Evolutionary conservation across 1,140 invertebrate genomes (phyloP).

Genomic region (Pseudomyrmex dendroicus): DNA sequence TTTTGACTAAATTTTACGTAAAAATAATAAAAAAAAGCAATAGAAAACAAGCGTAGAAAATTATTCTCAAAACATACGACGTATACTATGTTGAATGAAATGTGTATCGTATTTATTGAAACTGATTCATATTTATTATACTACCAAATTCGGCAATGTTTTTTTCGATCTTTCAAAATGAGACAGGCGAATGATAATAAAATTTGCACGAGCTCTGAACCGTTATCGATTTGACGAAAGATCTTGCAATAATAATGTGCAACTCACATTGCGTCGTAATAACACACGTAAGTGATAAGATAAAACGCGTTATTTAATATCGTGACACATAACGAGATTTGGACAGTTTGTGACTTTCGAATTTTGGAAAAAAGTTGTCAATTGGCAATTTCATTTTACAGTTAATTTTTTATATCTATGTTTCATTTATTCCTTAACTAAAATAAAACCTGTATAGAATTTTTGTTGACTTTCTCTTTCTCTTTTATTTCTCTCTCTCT

Average conservation of each 20-base stretch:
- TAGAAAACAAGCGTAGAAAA: no score
- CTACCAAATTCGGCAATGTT: not conserved
- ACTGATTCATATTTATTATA: not conserved
- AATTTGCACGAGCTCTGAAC: not conserved
- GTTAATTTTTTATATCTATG: no score
- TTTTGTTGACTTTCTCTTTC: not conserved
- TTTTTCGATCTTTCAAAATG: not conserved
- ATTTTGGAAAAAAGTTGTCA: not conserved
- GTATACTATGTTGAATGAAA: no score
- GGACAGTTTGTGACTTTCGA: not conserved
- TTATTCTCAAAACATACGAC: no score
- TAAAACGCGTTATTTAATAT: slow-evolving; percentile 53
- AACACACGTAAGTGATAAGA: slow-evolving; percentile 51
- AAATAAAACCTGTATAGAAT: no score
- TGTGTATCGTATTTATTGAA: no score
- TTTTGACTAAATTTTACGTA: not conserved
- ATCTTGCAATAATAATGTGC: slow-evolving; percentile 33
- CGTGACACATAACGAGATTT: not conserved
- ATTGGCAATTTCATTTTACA: not conserved
- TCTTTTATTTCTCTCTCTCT: not conserved
- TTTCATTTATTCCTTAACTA: no score
- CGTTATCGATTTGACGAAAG: slow-evolving; percentile 19
- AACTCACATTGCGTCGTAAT: slow-evolving; percentile 35
- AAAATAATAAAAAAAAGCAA: no score
- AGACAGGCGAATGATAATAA: not conserved